Base-by-base conservation (phyloP, 2,888 invertebrate genomes). In the Trimorus sp. region DNA sequence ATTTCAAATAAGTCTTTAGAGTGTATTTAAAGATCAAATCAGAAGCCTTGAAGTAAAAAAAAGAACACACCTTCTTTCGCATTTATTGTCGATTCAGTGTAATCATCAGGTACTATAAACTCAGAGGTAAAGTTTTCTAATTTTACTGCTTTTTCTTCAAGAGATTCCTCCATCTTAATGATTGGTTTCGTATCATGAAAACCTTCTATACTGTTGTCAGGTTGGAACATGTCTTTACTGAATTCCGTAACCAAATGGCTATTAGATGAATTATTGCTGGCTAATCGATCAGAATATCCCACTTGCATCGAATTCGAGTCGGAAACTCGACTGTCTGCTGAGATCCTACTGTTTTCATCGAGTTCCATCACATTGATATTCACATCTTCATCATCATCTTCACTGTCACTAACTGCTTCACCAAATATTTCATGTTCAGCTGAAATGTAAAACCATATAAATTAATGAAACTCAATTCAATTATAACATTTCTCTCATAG, bases 351-450 rank as follows among this genome's bases (percentile, higher is more conserved):
- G 38, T 93, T 95, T 86, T 97, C 97, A 87, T 97, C 97, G 84
- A 97, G 93, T 88, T 97, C 97, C 89, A 95, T 92, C 3, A 95
- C 95, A 91, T 96, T 96, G 26, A 95, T 94, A 87, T 92, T 94
- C 14, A 93, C 93, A 76, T 95, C 95, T 84, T 94, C 94, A 79
- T 96, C 96, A 85, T 97, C 97, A 73, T 96, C 96, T 83, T 97
- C 97, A 48, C 97, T 97, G 86, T 98, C 98, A 88, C 98, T 98
- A 0, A 98, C 96, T 40, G 97, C 95, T 84, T 97, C 98, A 40
- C 98, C 98, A 92, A 98, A 98, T 88, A 98, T 97, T 86, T 98
- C 97, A 86, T 96, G 95, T 87, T 96, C 96, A 62, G 94, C 95
- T 89, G 92, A 92, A 69, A 83, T 26, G 26, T 26, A 26, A 1